phyloP scores from a whole-genome alignment of 2,113 vertebrate genomes.

The Campylomormyrus tamandua region DNA sequence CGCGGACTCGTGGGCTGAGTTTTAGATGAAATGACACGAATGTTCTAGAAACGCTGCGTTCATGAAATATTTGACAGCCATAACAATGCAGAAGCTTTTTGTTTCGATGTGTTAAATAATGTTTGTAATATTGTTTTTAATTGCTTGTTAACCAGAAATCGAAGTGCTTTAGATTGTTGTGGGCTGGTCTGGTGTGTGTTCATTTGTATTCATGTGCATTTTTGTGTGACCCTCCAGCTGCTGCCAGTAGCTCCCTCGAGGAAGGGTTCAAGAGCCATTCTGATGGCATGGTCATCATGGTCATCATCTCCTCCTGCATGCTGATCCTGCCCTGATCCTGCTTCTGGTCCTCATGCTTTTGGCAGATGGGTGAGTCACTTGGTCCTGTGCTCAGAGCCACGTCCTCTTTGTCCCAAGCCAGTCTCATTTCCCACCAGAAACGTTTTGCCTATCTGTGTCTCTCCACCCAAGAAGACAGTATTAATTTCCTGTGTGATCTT shows the following conservation, averaged over 20 bases:
- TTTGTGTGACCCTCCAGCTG: slow-evolving; percentile 34
- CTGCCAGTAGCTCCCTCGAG: slow-evolving; percentile 33
- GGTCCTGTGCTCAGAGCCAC: background rate
- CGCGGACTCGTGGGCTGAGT: background rate
- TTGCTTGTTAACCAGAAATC: background rate
- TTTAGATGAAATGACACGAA: background rate
- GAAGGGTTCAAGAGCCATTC: background rate
- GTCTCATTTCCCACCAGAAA: background rate
- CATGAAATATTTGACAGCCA: background rate
- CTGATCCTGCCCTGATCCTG: slow-evolving; percentile 24
- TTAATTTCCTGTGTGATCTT: background rate
- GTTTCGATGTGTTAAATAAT: background rate
- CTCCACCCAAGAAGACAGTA: background rate
- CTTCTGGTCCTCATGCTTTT: slow-evolving; percentile 1
- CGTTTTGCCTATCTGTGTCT: background rate
- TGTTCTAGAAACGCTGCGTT: background rate
- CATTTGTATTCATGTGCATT: background rate
- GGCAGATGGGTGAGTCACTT: slow-evolving; percentile 2
- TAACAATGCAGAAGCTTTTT: background rate
- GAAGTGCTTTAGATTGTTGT: background rate
- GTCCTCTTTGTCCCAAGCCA: background rate
- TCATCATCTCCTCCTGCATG: slow-evolving; percentile 48
- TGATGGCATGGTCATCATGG: slow-evolving; percentile 41
- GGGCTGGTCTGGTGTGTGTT: background rate
- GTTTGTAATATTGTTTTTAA: background rate